A percentile compares a stretch with the other conserved stretches of the same genome.
Conservation (phyloP, 2,113 vertebrate species). For the Brevimyrus niger region DNA sequence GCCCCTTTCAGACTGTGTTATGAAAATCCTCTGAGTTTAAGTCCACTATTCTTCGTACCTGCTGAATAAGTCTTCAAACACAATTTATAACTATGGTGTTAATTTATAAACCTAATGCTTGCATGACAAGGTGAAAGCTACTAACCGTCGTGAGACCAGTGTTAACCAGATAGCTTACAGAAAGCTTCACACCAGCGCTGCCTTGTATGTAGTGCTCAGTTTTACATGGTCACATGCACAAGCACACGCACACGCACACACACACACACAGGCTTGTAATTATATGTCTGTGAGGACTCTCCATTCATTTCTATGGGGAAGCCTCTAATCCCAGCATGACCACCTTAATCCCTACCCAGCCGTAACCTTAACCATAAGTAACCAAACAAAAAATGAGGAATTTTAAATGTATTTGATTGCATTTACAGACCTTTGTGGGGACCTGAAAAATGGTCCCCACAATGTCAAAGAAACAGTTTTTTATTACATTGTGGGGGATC, state of each 20-base stretch:
- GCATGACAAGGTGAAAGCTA: not conserved
- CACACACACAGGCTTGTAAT: not conserved
- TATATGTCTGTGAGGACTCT: too few species aligned
- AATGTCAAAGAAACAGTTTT: not conserved
- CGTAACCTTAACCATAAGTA: too few species aligned
- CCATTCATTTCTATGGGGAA: too few species aligned
- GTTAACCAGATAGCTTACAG: not conserved
- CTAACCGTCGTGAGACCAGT: not conserved
- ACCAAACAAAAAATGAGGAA: too few species aligned
- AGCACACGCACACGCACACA: not conserved
- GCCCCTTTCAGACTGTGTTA: not conserved
- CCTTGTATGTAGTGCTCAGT: not conserved
- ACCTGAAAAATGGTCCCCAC: too few species aligned
- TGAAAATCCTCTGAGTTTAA: not conserved
- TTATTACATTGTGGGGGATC: not conserved
- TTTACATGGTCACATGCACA: too few species aligned
- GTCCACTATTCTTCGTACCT: not conserved
- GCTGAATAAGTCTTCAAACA: not conserved
- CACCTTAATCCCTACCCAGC: too few species aligned
- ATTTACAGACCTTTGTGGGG: too few species aligned
- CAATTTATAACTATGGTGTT: not conserved
- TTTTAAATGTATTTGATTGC: too few species aligned
- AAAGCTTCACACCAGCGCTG: not conserved
- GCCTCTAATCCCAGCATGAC: too few species aligned
- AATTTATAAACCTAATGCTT: not conserved